Conservation (phyloP, 2,113 vertebrate species). For the Gymnobelideus leadbeateri region DNA sequence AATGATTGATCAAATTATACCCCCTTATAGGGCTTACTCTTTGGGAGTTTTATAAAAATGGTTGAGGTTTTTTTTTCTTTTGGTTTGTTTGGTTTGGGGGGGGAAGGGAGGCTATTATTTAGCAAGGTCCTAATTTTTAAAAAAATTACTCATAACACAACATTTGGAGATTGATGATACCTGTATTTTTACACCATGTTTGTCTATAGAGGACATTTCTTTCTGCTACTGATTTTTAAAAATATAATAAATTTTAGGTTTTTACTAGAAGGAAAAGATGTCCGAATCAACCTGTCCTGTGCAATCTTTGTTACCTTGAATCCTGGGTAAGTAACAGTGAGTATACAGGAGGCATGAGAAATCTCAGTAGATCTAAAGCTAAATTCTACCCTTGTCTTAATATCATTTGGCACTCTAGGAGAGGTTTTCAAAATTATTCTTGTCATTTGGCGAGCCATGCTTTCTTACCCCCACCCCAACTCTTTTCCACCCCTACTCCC, state of each 20-base stretch:
- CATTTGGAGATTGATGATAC: not conserved
- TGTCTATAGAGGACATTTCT: conserved; percentile 4
- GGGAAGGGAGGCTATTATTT: not conserved
- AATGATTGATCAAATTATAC: not conserved
- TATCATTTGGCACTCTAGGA: not conserved
- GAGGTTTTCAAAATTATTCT: not conserved
- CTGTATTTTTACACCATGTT: conserved; percentile 7
- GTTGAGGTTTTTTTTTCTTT: not conserved
- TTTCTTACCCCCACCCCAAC: not conserved
- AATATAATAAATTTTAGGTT: conserved; percentile 76
- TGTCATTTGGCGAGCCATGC: not conserved
- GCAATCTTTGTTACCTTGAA: conserved; percentile 84
- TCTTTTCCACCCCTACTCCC: not conserved
- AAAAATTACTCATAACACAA: conserved; percentile 8
- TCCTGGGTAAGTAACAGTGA: conserved; percentile 77
- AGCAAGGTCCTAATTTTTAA: not conserved
- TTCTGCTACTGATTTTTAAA: not conserved
- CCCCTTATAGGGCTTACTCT: not conserved
- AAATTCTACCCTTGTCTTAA: not conserved
- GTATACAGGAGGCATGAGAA: not conserved
- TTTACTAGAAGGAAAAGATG: conserved; percentile 82
- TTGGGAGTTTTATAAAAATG: not conserved
- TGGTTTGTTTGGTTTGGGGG: not conserved
- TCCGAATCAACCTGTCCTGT: conserved; percentile 82
- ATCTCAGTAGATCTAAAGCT: not conserved